phyloP scores from a whole-genome alignment of 2,888 invertebrate genomes.

The Augochlorella aurata region DNA sequence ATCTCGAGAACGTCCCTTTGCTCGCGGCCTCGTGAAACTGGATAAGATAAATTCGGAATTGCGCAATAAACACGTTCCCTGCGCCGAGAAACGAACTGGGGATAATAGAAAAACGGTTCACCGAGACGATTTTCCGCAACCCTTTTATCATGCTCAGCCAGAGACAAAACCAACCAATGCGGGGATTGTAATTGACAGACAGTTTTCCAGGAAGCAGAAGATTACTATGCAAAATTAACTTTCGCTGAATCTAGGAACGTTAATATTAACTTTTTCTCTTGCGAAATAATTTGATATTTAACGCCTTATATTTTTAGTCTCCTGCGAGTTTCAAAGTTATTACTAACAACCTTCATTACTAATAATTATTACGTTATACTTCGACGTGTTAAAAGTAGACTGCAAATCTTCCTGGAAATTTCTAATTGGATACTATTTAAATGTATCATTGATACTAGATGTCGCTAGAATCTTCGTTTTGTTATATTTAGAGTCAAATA shows the following conservation, averaged over 20 bases:
- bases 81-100: neutral
- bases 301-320: too few relatives aligned
- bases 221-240: neutral
- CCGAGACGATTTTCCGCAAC: neutral
- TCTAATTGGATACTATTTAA: too few relatives aligned
- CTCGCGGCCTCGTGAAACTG: conserved; percentile 11
- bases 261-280: neutral
- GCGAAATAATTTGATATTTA: neutral
- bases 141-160: conserved; percentile 6
- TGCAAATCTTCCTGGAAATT: too few relatives aligned
- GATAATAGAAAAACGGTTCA: neutral
- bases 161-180: neutral
- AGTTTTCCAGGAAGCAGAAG: neutral
- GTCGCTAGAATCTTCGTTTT: too few relatives aligned
- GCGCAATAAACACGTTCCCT: neutral
- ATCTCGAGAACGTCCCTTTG: conserved; percentile 6
- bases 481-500: too few relatives aligned
- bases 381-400: too few relatives aligned
- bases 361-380: too few relatives aligned
- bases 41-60: conserved; percentile 29
- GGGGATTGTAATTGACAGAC: neutral
- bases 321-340: too few relatives aligned
- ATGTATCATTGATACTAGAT: too few relatives aligned
- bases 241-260: neutral
- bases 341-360: too few relatives aligned